Evolutionary conservation across 2,113 vertebrate species (phyloP), one percentile per base, ranked within the genome.

Genomic region (Pandion haliaetus): DNA sequence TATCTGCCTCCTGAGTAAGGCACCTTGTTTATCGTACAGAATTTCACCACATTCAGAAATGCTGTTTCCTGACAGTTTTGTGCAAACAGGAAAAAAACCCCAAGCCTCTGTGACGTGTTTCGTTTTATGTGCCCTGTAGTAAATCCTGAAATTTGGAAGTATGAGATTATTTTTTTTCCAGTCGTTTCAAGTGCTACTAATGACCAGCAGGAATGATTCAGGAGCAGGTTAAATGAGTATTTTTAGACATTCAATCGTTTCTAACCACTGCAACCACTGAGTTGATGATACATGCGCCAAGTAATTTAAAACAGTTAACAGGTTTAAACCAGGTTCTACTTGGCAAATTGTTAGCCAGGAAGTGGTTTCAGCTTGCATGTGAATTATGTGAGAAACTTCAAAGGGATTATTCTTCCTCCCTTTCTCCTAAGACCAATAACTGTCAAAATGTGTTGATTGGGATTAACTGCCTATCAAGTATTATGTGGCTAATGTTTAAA

Each of bases 301-400:
- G 38, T 96, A 93, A 94, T 94, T 91, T 94, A 76, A 92, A 96
- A 79, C 85, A 94, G 72, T 92, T 95, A 95, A 86, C 93, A 87
- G 82, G 71, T 95, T 94, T 95, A 92, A 95, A 86, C 23, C 65
- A 82, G 31, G 67, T 90, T 93, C 72, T 66, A 12, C 74, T 92
- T 81, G 78, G 91, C 44, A 94, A 94, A 71, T 85, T 66, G 26
- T 40, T 92, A 63, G 70, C 86, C 47, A 82, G 79, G 58, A 92
- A 94, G 69, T 76, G 66, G 70, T 95, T 96, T 97, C 67, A 83
- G 26, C 4, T 91, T 90, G 63, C 65, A 44, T 2, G 3, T 85
- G 79, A 76, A 65, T 66, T 87, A 81, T 14, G 17, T 89, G 57
- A 92, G 38, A 73, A 93, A 77, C 59, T 96, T 95, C 70, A 94